These are phyloP conservation scores for Meloidogyne exigua DNA, from an alignment of 1,140 invertebrate genomes.

Conservation along the genomic window DNA sequence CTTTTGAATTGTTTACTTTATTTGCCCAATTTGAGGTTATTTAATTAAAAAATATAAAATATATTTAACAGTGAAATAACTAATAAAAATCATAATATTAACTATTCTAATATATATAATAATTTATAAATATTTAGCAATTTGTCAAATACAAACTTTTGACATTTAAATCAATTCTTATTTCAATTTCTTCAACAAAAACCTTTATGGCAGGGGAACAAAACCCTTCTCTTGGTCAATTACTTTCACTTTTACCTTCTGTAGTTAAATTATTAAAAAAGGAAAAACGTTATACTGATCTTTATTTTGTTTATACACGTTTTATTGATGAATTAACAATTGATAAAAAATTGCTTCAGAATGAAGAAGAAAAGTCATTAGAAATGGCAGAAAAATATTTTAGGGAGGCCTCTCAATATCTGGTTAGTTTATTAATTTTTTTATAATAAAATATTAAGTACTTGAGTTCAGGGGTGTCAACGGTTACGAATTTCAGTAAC, in stretches of 20 bases:
- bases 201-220: not conserved
- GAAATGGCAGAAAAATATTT: not conserved
- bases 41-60: too few species aligned
- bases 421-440: not conserved
- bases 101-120: too few species aligned
- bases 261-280: not conserved
- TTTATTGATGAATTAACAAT: not conserved
- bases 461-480: too few species aligned
- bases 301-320: conserved; percentile 5
- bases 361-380: not conserved
- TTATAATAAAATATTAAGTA: too few species aligned
- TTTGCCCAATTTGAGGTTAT: not conserved
- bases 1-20: conserved; percentile 2
- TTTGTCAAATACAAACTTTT: not conserved
- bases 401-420: not conserved
- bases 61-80: too few species aligned
- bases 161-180: not conserved
- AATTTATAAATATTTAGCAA: not conserved
- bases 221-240: not conserved
- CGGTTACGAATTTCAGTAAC: too few species aligned
- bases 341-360: not conserved
- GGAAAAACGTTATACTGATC: not conserved
- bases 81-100: too few species aligned
- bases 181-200: conserved; percentile 1
- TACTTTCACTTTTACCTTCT: not conserved